Conservation (phyloP, 1,140 invertebrate species). For the Papilio machaon region DNA sequence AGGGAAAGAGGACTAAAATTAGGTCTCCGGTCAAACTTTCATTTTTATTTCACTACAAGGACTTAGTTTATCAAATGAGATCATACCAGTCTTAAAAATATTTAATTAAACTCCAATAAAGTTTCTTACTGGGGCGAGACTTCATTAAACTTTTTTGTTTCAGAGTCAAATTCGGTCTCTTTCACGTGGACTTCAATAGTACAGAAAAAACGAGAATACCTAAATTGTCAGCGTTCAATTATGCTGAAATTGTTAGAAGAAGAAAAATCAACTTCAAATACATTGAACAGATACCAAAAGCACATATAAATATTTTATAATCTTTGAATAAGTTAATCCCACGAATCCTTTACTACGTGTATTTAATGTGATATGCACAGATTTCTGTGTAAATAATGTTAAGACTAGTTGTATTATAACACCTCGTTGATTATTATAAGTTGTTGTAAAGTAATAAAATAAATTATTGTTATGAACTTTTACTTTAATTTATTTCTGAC, state of each 20-base stretch:
- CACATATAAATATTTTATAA: conserved; percentile 49
- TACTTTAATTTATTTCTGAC: not conserved
- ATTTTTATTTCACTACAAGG: no score
- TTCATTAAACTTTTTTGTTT: conserved; percentile 49
- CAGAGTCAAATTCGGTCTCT: conserved; percentile 88
- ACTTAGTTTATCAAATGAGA: no score
- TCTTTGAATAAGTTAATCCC: conserved; percentile 15
- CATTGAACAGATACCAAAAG: conserved; percentile 50
- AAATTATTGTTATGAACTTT: conserved; percentile 18
- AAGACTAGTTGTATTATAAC: conserved; percentile 13
- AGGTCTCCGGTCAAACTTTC: no score
- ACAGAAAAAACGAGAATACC: conserved; percentile 85
- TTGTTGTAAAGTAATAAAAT: conserved; percentile 6
- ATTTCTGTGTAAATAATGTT: conserved; percentile 24
- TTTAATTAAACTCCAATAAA: not conserved
- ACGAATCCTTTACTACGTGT: conserved; percentile 14
- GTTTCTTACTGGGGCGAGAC: not conserved
- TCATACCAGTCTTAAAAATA: not conserved
- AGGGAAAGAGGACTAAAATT: no score
- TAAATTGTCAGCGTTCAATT: conserved; percentile 85
- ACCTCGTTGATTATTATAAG: conserved; percentile 20
- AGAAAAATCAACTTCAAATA: conserved; percentile 58
- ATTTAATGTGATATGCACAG: conserved; percentile 22
- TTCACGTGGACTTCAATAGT: conserved; percentile 88
- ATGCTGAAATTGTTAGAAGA: conserved; percentile 60